Percentiles rank a stretch among this genome's conserved stretches.
phyloP scores from a whole-genome alignment of 2,113 vertebrate species.

The Mellivora capensis region DNA sequence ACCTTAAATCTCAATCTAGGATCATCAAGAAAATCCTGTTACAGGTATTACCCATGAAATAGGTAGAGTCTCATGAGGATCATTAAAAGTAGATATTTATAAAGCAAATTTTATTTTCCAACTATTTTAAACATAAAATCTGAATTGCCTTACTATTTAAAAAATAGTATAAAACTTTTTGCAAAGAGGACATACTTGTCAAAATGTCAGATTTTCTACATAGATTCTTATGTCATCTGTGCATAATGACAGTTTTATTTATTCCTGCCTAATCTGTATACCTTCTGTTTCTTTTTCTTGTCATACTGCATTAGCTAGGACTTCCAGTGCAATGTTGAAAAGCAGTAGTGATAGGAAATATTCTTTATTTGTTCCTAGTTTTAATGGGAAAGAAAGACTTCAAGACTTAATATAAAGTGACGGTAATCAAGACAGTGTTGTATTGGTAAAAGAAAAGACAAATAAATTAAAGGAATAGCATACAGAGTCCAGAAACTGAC shows the following conservation, averaged over 20 bases:
- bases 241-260: background rate
- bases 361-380: background rate
- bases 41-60: background rate
- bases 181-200: background rate
- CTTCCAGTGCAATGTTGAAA: background rate
- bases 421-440: background rate
- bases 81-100: background rate
- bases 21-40: background rate
- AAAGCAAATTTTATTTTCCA: background rate
- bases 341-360: background rate
- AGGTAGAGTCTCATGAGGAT: background rate
- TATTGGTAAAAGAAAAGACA: background rate
- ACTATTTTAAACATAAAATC: background rate
- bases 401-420: background rate
- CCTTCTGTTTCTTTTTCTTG: background rate
- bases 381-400: background rate
- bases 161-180: background rate
- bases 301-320: background rate
- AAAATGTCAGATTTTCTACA: background rate
- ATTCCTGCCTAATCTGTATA: background rate
- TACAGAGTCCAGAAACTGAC: background rate
- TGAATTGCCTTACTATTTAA: background rate
- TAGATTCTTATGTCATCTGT: background rate
- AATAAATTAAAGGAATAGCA: background rate
- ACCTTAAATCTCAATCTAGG: background rate